phyloP scores from a whole-genome alignment of 2,888 invertebrate species.

The Eristalinus sepulchralis region DNA sequence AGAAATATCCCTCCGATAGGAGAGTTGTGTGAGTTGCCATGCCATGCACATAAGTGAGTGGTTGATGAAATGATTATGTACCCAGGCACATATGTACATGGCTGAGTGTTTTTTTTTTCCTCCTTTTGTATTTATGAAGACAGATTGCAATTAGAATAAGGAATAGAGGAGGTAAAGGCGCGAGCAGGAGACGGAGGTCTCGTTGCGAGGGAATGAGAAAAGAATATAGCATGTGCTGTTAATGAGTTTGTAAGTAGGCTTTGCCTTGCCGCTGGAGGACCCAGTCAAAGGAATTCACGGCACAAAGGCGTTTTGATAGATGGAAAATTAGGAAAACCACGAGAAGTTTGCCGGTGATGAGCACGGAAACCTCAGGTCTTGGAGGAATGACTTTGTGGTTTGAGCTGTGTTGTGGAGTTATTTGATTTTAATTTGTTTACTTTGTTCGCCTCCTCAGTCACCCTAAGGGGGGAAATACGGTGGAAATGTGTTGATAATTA shows the following conservation, averaged over 20 bases:
- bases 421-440: slow-evolving; percentile 35
- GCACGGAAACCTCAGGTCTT: neutral
- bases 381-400: neutral
- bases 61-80: slow-evolving; percentile 6
- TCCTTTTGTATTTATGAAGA: too few relatives aligned
- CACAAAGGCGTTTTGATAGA: neutral
- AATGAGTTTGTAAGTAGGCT: slow-evolving; percentile 57
- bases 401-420: neutral
- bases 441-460: too few relatives aligned
- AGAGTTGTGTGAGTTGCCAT: slow-evolving; percentile 63
- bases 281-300: neutral
- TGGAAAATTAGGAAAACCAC: neutral
- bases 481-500: slow-evolving; percentile 12
- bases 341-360: neutral
- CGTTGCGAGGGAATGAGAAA: neutral
- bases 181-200: neutral
- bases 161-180: neutral
- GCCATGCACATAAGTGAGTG: slow-evolving; percentile 43
- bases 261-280: slow-evolving; percentile 3
- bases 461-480: too few relatives aligned
- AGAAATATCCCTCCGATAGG: slow-evolving; percentile 32
- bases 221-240: slow-evolving; percentile 59
- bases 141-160: slow-evolving; percentile 60
- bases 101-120: neutral
- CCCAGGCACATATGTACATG: neutral